Evolutionary conservation across 2,113 vertebrate genomes (phyloP).

Genomic region (Symphodus melops): DNA sequence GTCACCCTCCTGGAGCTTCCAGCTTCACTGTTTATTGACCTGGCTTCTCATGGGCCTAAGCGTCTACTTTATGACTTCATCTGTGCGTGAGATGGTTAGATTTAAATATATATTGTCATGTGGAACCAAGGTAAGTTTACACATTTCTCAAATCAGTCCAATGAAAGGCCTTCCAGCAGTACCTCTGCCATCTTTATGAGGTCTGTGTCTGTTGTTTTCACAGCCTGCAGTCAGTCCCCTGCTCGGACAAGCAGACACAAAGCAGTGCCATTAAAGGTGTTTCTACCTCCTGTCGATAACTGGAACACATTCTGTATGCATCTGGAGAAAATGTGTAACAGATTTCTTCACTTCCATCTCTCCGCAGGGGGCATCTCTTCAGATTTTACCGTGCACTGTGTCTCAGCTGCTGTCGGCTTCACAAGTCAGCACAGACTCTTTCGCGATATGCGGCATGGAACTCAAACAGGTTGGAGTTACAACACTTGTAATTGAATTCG

Average conservation of each 20-base stretch:
- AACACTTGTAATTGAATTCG: background rate
- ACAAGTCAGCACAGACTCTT: constrained; percentile 73
- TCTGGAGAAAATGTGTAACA: background rate
- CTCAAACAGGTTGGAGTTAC: constrained; percentile 84
- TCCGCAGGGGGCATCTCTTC: constrained; percentile 45
- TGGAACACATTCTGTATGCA: background rate
- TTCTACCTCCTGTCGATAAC: background rate
- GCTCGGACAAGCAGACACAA: background rate
- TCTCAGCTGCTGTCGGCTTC: constrained; percentile 88
- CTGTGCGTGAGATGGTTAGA: background rate
- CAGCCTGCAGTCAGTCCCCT: constrained; percentile 16
- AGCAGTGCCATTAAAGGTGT: constrained; percentile 25
- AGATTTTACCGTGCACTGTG: constrained; percentile 90
- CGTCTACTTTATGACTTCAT: background rate
- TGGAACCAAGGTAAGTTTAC: constrained; percentile 42
- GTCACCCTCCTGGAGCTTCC: background rate
- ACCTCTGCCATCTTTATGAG: background rate
- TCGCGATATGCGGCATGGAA: constrained; percentile 82
- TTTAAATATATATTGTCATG: background rate
- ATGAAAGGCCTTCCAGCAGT: background rate
- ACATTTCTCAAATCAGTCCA: background rate
- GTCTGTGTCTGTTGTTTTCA: background rate
- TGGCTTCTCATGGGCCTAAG: background rate
- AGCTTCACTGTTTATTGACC: background rate
- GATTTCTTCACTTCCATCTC: background rate